phyloP scores from a whole-genome alignment of 2,888 invertebrate species.

The Macrophya annulata region DNA sequence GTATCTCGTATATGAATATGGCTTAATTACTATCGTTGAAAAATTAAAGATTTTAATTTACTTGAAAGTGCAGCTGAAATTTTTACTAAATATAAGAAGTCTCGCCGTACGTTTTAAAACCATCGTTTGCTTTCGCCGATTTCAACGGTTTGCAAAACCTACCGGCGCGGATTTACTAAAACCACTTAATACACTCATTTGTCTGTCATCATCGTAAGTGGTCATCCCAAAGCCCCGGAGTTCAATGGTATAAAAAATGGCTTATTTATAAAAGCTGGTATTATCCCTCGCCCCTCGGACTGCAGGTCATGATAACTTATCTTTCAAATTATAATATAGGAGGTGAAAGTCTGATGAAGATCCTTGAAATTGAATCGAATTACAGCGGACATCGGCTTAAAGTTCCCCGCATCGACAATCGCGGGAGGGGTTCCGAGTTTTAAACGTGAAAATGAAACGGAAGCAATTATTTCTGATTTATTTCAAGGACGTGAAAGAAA shows the following conservation, averaged over 20 bases:
- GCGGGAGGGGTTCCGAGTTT: neutral
- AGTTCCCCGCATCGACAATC: neutral
- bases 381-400: slow-evolving; percentile 21
- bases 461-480: slow-evolving; percentile 54
- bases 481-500: slow-evolving; percentile 37
- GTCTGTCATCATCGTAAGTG: slow-evolving; percentile 12
- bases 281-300: neutral
- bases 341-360: slow-evolving; percentile 32
- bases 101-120: neutral
- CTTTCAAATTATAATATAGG: neutral
- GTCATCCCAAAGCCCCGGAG: neutral
- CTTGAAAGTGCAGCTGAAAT: slow-evolving; percentile 40
- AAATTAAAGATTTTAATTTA: slow-evolving; percentile 34
- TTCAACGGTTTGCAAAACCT: neutral
- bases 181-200: neutral
- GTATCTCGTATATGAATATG: neutral
- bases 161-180: slow-evolving; percentile 9
- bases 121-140: neutral
- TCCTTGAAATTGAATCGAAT: slow-evolving; percentile 43
- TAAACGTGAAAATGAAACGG: slow-evolving; percentile 32
- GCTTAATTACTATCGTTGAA: neutral
- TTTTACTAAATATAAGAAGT: slow-evolving; percentile 5
- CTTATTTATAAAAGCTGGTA: neutral
- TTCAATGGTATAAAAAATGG: neutral
- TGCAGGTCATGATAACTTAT: neutral